Conservation (phyloP, 2,797 vertebrate species). For the Meriones psammophilus region DNA sequence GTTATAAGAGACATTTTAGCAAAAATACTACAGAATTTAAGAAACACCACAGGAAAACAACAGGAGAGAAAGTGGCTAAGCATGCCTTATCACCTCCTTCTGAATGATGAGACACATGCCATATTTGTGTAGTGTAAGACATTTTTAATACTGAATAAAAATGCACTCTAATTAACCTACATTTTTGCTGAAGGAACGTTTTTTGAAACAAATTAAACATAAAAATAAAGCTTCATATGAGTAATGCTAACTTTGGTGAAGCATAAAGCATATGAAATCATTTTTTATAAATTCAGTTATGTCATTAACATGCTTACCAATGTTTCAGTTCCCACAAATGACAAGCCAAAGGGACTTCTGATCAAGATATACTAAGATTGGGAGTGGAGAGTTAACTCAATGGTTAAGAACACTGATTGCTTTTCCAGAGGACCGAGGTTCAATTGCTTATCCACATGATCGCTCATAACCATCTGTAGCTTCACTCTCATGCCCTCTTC, state of each 20-base stretch:
- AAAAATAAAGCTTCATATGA: not conserved
- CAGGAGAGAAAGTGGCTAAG: not conserved
- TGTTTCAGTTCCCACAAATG: not conserved
- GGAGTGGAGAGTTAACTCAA: not conserved
- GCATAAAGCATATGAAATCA: not conserved
- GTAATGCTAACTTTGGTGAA: not conserved
- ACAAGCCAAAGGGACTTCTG: not conserved
- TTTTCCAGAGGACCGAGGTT: not conserved
- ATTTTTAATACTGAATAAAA: slow-evolving; percentile 18
- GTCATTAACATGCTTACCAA: not conserved
- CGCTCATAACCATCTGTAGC: no score
- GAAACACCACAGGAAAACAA: not conserved
- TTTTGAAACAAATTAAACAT: not conserved
- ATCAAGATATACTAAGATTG: not conserved
- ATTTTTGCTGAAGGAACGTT: not conserved
- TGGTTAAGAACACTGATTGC: not conserved
- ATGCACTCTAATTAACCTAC: not conserved
- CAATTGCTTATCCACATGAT: not conserved
- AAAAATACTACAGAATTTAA: not conserved
- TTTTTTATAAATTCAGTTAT: not conserved
- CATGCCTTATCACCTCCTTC: not conserved
- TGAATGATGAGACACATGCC: not conserved
- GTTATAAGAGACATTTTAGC: not conserved
- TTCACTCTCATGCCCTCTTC: not conserved
- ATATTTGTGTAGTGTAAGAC: not conserved